These are phyloP conservation scores for Torymus tubicola DNA, from an alignment of 2,888 invertebrate genomes.

Conservation along the genomic window DNA sequence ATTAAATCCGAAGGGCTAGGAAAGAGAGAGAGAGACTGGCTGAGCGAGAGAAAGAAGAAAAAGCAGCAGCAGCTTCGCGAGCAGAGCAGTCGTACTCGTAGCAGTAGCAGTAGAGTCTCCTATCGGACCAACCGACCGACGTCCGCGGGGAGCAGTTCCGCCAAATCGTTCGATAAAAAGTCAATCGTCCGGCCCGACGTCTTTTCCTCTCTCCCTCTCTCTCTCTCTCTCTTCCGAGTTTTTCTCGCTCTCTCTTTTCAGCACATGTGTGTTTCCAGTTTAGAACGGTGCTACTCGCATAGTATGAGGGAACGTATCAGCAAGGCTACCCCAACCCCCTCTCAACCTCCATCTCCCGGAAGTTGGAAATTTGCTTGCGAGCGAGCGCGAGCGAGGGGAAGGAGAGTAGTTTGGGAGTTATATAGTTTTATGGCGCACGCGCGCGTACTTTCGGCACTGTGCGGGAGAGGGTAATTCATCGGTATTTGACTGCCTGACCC, in stretches of 20 bases:
- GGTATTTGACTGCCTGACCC: too few relatives aligned
- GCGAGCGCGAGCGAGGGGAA: too few relatives aligned
- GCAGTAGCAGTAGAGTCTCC: too few relatives aligned
- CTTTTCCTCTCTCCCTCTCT: constrained; percentile 26
- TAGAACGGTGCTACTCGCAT: constrained; percentile 32
- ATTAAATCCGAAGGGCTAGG: constrained; percentile 66
- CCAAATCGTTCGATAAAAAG: constrained; percentile 73
- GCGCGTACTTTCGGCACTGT: too few relatives aligned
- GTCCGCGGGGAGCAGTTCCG: constrained; percentile 68
- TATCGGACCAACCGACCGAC: constrained; percentile 52
- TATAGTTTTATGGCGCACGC: too few relatives aligned
- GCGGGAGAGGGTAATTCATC: too few relatives aligned
- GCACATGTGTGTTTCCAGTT: constrained; percentile 2
- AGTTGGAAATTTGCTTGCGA: too few relatives aligned
- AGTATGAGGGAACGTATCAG: background rate
- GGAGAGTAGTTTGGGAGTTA: too few relatives aligned
- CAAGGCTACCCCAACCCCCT: too few relatives aligned
- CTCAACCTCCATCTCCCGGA: too few relatives aligned
- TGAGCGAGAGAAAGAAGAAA: constrained; percentile 10
- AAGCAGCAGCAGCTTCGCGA: constrained; percentile 36
- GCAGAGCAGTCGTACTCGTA: too few relatives aligned
- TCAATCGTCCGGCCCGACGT: constrained; percentile 64
- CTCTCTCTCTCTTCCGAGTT: background rate
- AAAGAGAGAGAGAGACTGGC: constrained; percentile 2
- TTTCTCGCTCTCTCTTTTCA: background rate